Evolutionary conservation across 2,113 vertebrate species (phyloP).

Genomic region (Embiotoca jacksoni): DNA sequence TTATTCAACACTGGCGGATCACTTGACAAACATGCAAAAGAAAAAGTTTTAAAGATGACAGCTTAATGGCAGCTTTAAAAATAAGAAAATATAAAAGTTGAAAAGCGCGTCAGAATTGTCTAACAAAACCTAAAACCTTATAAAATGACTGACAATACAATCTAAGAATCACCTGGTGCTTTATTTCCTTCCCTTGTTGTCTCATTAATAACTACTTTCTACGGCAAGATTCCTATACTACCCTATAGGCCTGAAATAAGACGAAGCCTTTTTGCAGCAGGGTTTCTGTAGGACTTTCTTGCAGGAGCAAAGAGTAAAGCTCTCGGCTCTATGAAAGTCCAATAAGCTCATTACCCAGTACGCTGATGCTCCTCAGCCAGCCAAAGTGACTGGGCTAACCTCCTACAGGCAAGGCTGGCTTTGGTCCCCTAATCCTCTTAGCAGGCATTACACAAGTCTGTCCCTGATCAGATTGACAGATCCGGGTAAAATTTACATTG

Average conservation of each 20-base stretch:
- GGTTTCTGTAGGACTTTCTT: conserved; percentile 48
- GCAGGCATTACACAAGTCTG: conserved; percentile 84
- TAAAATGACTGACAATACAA: background rate
- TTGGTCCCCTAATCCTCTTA: conserved; percentile 84
- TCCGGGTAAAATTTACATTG: conserved; percentile 51
- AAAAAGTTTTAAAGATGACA: too few species aligned
- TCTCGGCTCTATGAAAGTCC: conserved; percentile 66
- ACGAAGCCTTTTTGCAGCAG: conserved; percentile 3
- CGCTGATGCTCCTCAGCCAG: conserved; percentile 73
- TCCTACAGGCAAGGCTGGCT: conserved; percentile 75
- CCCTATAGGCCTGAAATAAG: conserved; percentile 11
- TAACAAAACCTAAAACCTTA: background rate
- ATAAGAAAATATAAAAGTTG: too few species aligned
- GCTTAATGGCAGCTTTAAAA: too few species aligned
- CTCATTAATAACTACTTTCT: background rate
- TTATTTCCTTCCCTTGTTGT: background rate
- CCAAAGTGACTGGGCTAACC: conserved; percentile 77
- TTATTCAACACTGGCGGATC: too few species aligned
- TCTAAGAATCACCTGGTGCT: background rate
- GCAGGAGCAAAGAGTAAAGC: conserved; percentile 76
- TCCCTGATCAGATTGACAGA: conserved; percentile 78
- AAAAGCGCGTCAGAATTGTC: too few species aligned
- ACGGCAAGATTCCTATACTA: background rate
- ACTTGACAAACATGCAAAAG: too few species aligned
- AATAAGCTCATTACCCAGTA: conserved; percentile 82